Percentiles rank a stretch among this genome's conserved stretches.
Conservation (phyloP, 2,113 vertebrate genomes). For the Varanus salvator region DNA sequence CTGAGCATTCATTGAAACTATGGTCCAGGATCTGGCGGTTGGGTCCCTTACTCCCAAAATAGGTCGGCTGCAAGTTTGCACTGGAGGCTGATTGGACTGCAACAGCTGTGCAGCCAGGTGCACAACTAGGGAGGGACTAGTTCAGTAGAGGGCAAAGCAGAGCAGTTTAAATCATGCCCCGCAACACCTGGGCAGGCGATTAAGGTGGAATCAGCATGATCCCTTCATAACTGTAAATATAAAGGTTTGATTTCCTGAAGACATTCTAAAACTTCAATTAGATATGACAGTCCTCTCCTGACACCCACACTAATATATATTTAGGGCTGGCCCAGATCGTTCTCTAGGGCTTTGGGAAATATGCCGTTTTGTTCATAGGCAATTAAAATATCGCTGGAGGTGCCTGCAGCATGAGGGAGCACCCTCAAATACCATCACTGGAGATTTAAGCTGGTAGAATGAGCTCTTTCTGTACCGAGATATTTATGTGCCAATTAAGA, state of each 20-base stretch:
- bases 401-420: slow-evolving; percentile 8
- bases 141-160: slow-evolving; percentile 39
- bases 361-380: slow-evolving; percentile 52
- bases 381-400: slow-evolving; percentile 31
- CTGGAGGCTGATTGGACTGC: slow-evolving; percentile 61
- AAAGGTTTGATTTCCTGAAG: slow-evolving; percentile 42
- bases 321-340: slow-evolving; percentile 23
- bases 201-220: slow-evolving; percentile 51
- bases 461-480: neutral
- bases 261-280: slow-evolving; percentile 47
- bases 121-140: slow-evolving; percentile 54
- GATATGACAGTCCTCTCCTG: slow-evolving; percentile 36
- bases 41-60: slow-evolving; percentile 73
- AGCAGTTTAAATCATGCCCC: slow-evolving; percentile 50
- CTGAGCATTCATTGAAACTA: slow-evolving; percentile 84
- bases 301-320: slow-evolving; percentile 40
- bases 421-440: slow-evolving; percentile 1
- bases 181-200: slow-evolving; percentile 65
- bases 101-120: slow-evolving; percentile 66
- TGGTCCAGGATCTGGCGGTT: slow-evolving; percentile 82
- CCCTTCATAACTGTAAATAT: slow-evolving; percentile 48
- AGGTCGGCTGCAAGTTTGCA: slow-evolving; percentile 60
- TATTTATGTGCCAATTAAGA: slow-evolving; percentile 24
- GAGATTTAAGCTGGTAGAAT: slow-evolving; percentile 23
- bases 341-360: slow-evolving; percentile 8